Conservation (phyloP, 2,113 vertebrate species). For the Suncus etruscus region DNA sequence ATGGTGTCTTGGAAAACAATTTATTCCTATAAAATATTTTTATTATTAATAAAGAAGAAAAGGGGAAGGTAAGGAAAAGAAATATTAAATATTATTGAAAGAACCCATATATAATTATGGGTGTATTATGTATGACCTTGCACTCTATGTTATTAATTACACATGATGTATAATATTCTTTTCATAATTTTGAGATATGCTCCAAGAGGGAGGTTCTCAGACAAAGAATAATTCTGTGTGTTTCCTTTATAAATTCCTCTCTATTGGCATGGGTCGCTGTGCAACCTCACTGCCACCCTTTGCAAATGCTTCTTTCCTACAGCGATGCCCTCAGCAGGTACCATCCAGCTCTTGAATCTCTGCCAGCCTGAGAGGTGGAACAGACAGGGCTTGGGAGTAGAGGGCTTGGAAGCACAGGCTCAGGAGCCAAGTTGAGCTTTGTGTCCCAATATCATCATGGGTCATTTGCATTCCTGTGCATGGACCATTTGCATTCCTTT, state of each 20-base stretch:
- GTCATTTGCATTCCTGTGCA: neutral
- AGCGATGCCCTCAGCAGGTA: neutral
- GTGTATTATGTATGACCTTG: no score
- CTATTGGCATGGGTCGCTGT: neutral
- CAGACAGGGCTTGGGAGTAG: no score
- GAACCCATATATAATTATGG: neutral
- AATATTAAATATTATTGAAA: neutral
- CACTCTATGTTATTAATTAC: neutral
- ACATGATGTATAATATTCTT: neutral
- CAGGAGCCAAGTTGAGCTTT: neutral
- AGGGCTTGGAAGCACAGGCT: no score
- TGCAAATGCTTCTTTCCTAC: neutral
- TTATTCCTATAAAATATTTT: slow-evolving; percentile 6
- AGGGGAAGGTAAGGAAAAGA: neutral
- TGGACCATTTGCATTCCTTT: slow-evolving; percentile 24
- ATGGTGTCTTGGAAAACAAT: neutral
- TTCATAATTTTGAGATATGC: neutral
- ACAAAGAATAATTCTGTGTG: neutral
- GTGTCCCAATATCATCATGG: neutral
- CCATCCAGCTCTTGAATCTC: neutral
- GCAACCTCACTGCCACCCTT: neutral
- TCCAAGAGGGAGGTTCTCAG: neutral
- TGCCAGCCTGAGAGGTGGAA: no score
- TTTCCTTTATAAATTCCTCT: neutral
- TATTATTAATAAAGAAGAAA: slow-evolving; percentile 17